Evolutionary conservation across 2,797 vertebrate genomes (phyloP).

Genomic region (Australoheros facetus): DNA sequence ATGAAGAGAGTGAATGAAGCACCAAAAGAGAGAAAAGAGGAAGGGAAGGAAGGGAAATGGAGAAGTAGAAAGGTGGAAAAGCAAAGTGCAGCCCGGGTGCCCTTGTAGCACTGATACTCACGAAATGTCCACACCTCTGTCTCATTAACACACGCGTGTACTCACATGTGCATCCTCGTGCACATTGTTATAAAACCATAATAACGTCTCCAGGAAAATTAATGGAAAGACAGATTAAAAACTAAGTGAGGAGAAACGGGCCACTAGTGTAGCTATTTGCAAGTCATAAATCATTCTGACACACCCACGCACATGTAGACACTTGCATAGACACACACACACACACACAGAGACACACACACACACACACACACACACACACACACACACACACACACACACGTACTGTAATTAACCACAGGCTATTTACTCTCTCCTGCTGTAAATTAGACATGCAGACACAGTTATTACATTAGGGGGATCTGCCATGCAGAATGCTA

Average conservation of each 20-base stretch:
- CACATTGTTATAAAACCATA: slow-evolving; percentile 81
- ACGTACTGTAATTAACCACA: slow-evolving; percentile 86
- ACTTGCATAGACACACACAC: slow-evolving; percentile 49
- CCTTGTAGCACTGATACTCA: slow-evolving; percentile 29
- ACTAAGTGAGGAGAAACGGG: slow-evolving; percentile 88
- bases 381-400: slow-evolving; percentile 37
- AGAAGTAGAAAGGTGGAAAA: slow-evolving; percentile 9
- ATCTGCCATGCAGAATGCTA: slow-evolving; percentile 84
- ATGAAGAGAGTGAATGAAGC: slow-evolving; percentile 72
- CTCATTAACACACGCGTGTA: slow-evolving; percentile 68
- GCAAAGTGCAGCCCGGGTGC: slow-evolving; percentile 47
- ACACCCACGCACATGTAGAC: slow-evolving; percentile 78
- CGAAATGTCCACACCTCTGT: slow-evolving; percentile 69
- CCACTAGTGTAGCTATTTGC: slow-evolving; percentile 83
- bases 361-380: slow-evolving; percentile 55
- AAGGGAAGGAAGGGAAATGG: slow-evolving; percentile 31
- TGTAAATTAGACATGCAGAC: slow-evolving; percentile 95
- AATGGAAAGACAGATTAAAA: slow-evolving; percentile 88
- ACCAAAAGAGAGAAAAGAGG: slow-evolving; percentile 27
- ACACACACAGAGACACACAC: slow-evolving; percentile 40
- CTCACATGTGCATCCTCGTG: slow-evolving; percentile 71
- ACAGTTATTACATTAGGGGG: slow-evolving; percentile 89
- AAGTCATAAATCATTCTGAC: slow-evolving; percentile 84
- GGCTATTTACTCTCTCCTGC: slow-evolving; percentile 98
- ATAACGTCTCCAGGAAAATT: slow-evolving; percentile 83